Percentiles rank a stretch among this genome's conserved stretches.
phyloP scores from a whole-genome alignment of 1,140 invertebrate species.

The Drosophila baimaii region DNA sequence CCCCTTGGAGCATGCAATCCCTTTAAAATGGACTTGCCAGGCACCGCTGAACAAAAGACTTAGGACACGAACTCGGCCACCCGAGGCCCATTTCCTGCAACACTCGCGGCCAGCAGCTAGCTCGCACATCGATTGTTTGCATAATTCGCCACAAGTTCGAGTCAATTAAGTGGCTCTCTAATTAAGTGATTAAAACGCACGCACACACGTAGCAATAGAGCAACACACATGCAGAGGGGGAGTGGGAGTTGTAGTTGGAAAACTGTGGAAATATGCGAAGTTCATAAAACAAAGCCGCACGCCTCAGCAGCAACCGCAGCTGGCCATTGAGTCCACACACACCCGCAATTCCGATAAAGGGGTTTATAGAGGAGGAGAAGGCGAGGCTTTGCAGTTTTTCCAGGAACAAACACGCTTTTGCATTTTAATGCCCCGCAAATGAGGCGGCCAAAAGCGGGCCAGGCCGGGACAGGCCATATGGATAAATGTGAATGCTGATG shows the following conservation, averaged over 20 bases:
- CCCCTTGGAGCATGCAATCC: background rate
- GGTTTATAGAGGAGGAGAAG: background rate
- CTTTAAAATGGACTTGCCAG: constrained; percentile 6
- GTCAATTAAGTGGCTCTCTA: constrained; percentile 76
- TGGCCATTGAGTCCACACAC: constrained; percentile 45
- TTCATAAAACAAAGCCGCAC: constrained; percentile 65
- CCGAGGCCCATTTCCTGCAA: constrained; percentile 60
- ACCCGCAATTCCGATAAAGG: constrained; percentile 34
- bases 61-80: constrained; percentile 68
- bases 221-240: background rate
- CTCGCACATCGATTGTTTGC: constrained; percentile 53
- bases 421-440: constrained; percentile 80
- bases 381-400: constrained; percentile 65
- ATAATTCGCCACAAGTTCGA: constrained; percentile 65
- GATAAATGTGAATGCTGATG: constrained; percentile 45
- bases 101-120: constrained; percentile 8
- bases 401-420: constrained; percentile 82
- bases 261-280: constrained; percentile 68
- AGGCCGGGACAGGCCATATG: constrained; percentile 49
- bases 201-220: constrained; percentile 21
- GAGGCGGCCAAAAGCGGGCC: constrained; percentile 47
- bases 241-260: constrained; percentile 1
- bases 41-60: constrained; percentile 70
- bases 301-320: constrained; percentile 36
- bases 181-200: constrained; percentile 83